Conservation (phyloP, 2,797 vertebrate genomes). For the Cercopithecus petaurista region DNA sequence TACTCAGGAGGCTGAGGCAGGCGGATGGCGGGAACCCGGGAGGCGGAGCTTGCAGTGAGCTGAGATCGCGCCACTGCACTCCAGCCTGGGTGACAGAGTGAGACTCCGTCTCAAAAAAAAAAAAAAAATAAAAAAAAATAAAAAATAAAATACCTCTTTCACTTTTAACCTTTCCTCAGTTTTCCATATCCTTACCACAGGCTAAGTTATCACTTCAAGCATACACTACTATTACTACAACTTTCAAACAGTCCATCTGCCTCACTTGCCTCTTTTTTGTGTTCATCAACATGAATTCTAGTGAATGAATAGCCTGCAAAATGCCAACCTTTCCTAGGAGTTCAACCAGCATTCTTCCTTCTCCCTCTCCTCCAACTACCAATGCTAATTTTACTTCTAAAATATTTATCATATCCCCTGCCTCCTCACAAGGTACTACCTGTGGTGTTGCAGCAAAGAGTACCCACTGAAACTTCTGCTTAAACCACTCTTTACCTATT, state of each 20-base stretch:
- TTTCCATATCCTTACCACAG: not conserved
- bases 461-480: not conserved
- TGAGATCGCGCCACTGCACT: no score
- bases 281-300: not conserved
- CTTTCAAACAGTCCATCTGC: not conserved
- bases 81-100: no score
- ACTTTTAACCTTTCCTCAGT: not conserved
- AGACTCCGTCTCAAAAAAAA: no score
- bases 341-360: not conserved
- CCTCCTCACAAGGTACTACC: not conserved
- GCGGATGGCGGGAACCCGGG: no score
- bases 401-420: not conserved
- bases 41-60: no score
- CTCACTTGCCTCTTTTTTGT: not conserved
- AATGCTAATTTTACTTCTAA: not conserved
- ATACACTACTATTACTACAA: not conserved
- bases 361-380: not conserved
- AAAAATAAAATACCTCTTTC: not conserved
- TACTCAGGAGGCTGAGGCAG: no score
- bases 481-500: conserved; percentile 17
- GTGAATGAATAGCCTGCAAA: not conserved
- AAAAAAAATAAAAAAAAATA: not conserved
- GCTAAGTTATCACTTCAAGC: not conserved
- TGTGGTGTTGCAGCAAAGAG: not conserved
- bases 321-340: not conserved